Conservation (phyloP, 2,113 vertebrate species). For the Neolamprologus kungweensis region DNA sequence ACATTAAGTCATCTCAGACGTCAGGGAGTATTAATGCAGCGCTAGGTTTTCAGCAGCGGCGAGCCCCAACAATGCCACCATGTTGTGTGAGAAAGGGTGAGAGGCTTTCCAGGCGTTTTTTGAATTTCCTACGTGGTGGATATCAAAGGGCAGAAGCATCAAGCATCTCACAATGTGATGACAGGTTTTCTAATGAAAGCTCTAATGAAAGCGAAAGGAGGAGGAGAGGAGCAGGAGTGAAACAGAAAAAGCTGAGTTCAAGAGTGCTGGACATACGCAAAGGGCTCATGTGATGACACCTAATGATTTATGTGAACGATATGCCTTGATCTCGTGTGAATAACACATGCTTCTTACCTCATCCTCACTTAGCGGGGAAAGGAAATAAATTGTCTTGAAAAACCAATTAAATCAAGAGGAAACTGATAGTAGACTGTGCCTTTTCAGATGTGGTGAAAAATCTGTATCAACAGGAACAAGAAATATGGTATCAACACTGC, state of each 20-base stretch:
- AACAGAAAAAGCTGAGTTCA: neutral
- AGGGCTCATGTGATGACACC: neutral
- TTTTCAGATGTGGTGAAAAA: neutral
- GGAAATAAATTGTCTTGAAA: neutral
- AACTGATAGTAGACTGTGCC: neutral
- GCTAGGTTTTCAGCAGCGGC: neutral
- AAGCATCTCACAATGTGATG: neutral
- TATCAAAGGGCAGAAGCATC: constrained; percentile 32
- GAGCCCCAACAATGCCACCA: neutral
- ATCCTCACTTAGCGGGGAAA: neutral
- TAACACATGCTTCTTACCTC: neutral
- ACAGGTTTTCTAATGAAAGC: constrained; percentile 7
- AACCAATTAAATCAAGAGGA: neutral
- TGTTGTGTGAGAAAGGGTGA: neutral
- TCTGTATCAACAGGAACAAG: neutral
- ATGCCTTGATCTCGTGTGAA: neutral
- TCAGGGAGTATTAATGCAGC: neutral
- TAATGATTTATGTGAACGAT: neutral
- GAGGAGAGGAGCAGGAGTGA: neutral
- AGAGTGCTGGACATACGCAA: neutral
- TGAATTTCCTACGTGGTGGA: neutral
- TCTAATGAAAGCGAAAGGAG: neutral
- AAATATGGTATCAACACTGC: neutral
- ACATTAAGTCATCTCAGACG: neutral
- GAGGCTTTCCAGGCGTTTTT: neutral